These are phyloP conservation scores for Eremobia ochroleuca DNA, from an alignment of 2,888 invertebrate genomes.

Conservation along the genomic window DNA sequence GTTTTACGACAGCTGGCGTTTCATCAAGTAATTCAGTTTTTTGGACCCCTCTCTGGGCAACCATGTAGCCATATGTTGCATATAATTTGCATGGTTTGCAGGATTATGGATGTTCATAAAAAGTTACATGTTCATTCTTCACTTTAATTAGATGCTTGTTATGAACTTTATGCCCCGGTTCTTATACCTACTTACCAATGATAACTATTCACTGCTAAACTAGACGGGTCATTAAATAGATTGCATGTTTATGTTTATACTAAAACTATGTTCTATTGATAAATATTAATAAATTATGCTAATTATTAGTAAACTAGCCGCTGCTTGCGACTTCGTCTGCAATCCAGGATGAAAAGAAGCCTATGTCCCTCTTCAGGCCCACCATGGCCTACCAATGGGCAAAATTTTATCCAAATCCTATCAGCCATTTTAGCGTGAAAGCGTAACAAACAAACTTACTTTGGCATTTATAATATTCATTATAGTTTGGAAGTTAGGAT, in stretches of 20 bases:
- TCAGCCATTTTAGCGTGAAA: too few species aligned
- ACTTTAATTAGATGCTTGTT: slow-evolving; percentile 10
- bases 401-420: too few species aligned
- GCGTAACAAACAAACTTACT: too few species aligned
- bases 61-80: not conserved
- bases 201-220: not conserved
- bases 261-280: not conserved
- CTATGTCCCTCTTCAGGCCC: too few species aligned
- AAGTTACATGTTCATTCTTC: not conserved
- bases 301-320: too few species aligned
- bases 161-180: not conserved
- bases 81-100: not conserved
- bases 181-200: not conserved
- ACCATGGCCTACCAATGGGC: too few species aligned
- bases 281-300: too few species aligned
- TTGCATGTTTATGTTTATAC: not conserved
- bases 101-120: not conserved
- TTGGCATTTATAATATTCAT: too few species aligned
- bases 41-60: not conserved
- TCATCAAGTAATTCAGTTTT: slow-evolving; percentile 19
- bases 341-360: too few species aligned
- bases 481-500: too few species aligned
- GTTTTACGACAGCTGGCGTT: slow-evolving; percentile 20
- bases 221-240: not conserved
- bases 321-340: too few species aligned